phyloP scores from a whole-genome alignment of 2,113 vertebrate species.

The Mus pahari region DNA sequence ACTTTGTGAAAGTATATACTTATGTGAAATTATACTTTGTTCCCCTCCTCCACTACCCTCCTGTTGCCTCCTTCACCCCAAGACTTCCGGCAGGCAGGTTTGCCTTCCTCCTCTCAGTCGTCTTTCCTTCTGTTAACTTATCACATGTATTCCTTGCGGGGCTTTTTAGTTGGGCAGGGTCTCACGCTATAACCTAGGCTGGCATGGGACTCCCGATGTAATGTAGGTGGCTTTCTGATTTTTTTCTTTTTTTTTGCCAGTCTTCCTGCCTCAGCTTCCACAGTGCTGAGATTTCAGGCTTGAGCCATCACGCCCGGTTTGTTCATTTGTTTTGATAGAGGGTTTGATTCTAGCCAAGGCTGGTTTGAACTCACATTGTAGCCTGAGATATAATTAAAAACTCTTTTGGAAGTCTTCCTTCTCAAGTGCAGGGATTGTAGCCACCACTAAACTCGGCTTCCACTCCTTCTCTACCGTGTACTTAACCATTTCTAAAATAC shows the following conservation, averaged over 20 bases:
- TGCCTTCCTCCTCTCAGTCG: background rate
- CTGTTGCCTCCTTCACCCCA: background rate
- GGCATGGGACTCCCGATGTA: background rate
- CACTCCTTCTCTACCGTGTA: background rate
- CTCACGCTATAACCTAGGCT: background rate
- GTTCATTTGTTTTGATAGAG: background rate
- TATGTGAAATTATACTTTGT: background rate
- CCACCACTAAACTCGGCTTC: background rate
- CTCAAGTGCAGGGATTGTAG: background rate
- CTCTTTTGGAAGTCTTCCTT: background rate
- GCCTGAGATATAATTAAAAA: background rate
- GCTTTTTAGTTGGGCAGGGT: background rate
- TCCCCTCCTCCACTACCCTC: no score
- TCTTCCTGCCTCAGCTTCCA: background rate
- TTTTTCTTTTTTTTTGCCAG: background rate
- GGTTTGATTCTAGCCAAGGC: background rate
- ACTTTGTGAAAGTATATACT: background rate
- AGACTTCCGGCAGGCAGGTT: no score
- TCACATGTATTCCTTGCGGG: background rate
- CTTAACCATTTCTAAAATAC: constrained; percentile 61
- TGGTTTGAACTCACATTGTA: no score
- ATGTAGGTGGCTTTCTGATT: background rate
- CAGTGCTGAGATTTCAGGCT: background rate
- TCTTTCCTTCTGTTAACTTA: background rate
- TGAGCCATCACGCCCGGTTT: background rate